Evolutionary conservation across 2,888 invertebrate species (phyloP).

Genomic region (Megalurothrips usitatus): DNA sequence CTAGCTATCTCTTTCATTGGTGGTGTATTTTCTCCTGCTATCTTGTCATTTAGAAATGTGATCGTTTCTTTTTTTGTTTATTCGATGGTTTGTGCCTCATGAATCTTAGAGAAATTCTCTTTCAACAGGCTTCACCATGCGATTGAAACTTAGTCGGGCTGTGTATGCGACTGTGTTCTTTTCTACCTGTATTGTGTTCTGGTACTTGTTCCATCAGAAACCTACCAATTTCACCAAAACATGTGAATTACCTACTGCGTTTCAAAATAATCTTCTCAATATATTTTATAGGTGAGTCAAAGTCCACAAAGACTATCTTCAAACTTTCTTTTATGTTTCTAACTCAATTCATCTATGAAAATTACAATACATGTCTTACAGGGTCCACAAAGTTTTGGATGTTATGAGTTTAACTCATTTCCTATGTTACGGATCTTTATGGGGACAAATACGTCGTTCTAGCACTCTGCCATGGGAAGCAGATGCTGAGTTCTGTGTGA

Average conservation of each 20-base stretch:
- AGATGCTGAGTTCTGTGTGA: slow-evolving; percentile 51
- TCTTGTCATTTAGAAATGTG: too few species aligned
- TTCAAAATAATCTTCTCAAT: background rate
- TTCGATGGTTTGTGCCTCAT: too few species aligned
- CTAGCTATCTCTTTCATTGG: too few species aligned
- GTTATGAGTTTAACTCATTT: slow-evolving; percentile 52
- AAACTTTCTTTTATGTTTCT: background rate
- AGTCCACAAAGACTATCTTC: background rate
- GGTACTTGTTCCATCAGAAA: background rate
- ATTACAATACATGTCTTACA: slow-evolving; percentile 35
- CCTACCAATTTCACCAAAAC: background rate
- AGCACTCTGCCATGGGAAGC: slow-evolving; percentile 54
- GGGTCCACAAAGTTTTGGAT: slow-evolving; percentile 47
- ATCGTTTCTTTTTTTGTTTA: too few species aligned
- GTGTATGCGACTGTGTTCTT: background rate
- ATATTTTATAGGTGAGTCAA: background rate
- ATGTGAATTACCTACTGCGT: background rate
- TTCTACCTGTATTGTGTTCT: background rate
- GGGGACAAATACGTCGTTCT: slow-evolving; percentile 53
- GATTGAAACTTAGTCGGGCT: background rate
- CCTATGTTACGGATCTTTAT: slow-evolving; percentile 54
- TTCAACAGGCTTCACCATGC: background rate
- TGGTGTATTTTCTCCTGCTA: too few species aligned
- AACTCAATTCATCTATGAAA: background rate
- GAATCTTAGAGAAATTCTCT: background rate